Base-by-base conservation (phyloP, 1,140 invertebrate genomes). In the Drosophila santomea region DNA sequence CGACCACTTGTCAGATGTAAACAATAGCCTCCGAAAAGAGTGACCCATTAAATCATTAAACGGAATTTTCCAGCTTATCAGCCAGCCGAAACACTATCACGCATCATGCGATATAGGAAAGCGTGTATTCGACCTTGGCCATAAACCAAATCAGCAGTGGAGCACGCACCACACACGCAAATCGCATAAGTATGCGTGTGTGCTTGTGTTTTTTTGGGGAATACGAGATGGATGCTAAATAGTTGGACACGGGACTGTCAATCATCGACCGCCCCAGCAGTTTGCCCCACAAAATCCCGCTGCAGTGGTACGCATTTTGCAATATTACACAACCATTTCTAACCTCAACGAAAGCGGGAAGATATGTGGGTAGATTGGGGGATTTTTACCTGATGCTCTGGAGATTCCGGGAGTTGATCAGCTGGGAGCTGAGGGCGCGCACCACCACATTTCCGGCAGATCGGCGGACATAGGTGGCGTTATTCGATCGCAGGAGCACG, bases 251-350 rank as follows among this genome's bases (percentile, higher is more conserved):
- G 64, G 35, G 39, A 7, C 51, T 47, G 67, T 71, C 67, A 69
- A 71, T 71, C 67, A 71, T 38, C 11, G 23, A 20, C 20, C 35
- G 17, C 79, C 38, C 48, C 38, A 4, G 0, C 11, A 5, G 14
- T 20, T 20, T 1, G 25, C 10, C 20, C 17, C 39, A 50, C 32
- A 41, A 47, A 51, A 62, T 41, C 20, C 44, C 45, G 55, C 32
- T 79, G 80, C 80, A 68, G 63, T 38, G 45, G 45, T 62, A 59
- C 60, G 75, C 75, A 66, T 50, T 77, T 80, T 89, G 84, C 83
- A 89, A 90, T 90, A 89, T 90, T 89, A 89, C 84, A 90, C 85
- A 89, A 89, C 84, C 86, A 50, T 80, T 88, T 89, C 84, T 89
- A 89, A 89, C 84, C 84, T 89, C 85, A 90, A 89, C 69, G 56